Evolutionary conservation across 2,113 vertebrate genomes (phyloP), one percentile per base, ranked within the genome.

Genomic region (Saccopteryx leptura): DNA sequence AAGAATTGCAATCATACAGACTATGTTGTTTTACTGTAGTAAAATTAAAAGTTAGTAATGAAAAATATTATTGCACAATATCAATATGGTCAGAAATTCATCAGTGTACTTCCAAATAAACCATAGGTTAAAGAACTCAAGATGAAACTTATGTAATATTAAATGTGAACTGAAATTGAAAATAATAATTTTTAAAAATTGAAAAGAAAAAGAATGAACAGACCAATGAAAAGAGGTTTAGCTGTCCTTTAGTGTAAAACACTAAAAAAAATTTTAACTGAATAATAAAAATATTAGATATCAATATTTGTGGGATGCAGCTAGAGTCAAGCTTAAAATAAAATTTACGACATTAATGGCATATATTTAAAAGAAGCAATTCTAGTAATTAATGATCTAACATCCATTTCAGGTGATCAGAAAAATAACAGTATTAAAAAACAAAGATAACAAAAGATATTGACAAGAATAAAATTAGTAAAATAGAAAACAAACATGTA

Each of bases 21-120:
- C 11, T 33, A 79, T 46, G 63, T 79, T 54, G 24, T 78, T 50
- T 68, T 79, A 69, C 63, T 24, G 39, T 33, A 33, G 31, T 54
- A 63, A 88, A 75, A 88, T 66, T 66, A 52, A 78, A 89, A 90
- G 74, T 90, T 58, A 63, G 66, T 72, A 63, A 78, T 71, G 39
- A 71, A 50, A 90, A 61, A 18, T 33, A 71, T 82, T 52, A 56
- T 31, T 78, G 52, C 5, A 50, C 39, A 82, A 72, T 82, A 72
- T 7, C 5, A 1, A 17, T 71, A 54, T 58, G 39, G 60, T 60
- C 66, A 91, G 54, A 91, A 72, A 61, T 61, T 76, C 39, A 82
- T 48, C 26, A 81, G 11, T 71, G 65, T 31, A 76, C 19, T 24
- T 61, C 58, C 65, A 52, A 60, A 87, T 72, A 72, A 60, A 23